These are phyloP conservation scores for Trachelus tabidus DNA, from an alignment of 2,888 invertebrate genomes.

Conservation along the genomic window DNA sequence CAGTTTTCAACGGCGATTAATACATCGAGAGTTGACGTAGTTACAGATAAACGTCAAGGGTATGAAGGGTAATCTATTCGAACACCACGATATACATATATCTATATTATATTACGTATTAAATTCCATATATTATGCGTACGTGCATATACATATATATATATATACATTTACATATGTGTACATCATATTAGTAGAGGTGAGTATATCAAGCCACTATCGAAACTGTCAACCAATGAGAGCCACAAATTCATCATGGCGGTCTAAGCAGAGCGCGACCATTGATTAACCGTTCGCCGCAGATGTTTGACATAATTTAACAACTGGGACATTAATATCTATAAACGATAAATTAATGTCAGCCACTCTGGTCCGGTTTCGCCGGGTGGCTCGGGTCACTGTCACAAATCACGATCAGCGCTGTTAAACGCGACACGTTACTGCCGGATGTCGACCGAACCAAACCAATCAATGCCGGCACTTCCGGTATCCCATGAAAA, in stretches of 20 bases:
- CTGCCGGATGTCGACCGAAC: slow-evolving; percentile 31
- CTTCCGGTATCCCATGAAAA: neutral
- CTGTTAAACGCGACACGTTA: slow-evolving; percentile 36
- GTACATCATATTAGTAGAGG: neutral
- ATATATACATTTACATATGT: neutral
- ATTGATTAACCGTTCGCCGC: slow-evolving; percentile 20
- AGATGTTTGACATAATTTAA: slow-evolving; percentile 31
- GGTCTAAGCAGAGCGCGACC: neutral
- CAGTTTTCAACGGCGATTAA: neutral
- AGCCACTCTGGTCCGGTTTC: slow-evolving; percentile 28
- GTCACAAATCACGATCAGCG: slow-evolving; percentile 39
- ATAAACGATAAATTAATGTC: slow-evolving; percentile 33
- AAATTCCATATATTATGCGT: neutral
- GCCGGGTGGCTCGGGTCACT: slow-evolving; percentile 17
- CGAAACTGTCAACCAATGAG: neutral
- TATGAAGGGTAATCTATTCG: neutral
- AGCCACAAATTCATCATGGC: neutral
- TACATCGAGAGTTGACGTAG: neutral
- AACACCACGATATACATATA: neutral
- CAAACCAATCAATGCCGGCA: slow-evolving; percentile 11
- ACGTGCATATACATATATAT: neutral
- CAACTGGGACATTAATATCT: slow-evolving; percentile 31
- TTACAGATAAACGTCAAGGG: neutral
- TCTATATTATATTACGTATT: neutral
- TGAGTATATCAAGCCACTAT: neutral